phyloP scores from a whole-genome alignment of 37 sponge, comb jelly and placozoan genomes.

The Geodia barretti region DNA sequence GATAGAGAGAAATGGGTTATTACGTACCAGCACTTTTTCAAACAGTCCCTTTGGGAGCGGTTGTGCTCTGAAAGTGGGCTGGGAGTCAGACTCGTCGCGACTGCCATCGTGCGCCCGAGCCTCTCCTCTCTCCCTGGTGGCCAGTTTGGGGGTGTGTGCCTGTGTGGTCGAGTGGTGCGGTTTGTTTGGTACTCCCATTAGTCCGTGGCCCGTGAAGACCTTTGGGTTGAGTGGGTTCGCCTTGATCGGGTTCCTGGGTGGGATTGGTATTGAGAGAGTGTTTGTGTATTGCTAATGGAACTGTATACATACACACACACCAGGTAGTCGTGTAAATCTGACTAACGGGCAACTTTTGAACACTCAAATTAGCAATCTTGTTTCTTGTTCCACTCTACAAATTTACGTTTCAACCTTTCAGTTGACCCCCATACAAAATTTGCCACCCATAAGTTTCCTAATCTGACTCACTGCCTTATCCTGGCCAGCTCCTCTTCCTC shows the following conservation, averaged over 20 bases:
- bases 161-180: constrained; percentile 8
- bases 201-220: constrained; percentile 46
- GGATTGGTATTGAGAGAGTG: too few species aligned
- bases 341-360: too few species aligned
- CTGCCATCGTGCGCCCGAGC: background rate
- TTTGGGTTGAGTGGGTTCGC: constrained; percentile 67
- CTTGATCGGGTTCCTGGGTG: constrained; percentile 68
- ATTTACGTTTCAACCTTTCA: too few species aligned
- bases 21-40: constrained; percentile 28
- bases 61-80: constrained; percentile 32
- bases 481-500: constrained; percentile 65
- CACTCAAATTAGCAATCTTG: too few species aligned
- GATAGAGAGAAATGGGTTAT: background rate
- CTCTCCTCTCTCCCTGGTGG: constrained; percentile 31
- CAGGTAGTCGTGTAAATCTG: too few species aligned
- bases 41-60: constrained; percentile 63
- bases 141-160: constrained; percentile 46
- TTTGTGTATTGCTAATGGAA: too few species aligned
- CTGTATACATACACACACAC: too few species aligned
- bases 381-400: too few species aligned
- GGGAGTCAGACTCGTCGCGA: background rate
- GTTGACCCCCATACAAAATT: too few species aligned
- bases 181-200: constrained; percentile 53
- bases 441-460: too few species aligned
- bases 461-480: constrained; percentile 48